phyloP scores from a whole-genome alignment of 2,797 vertebrate genomes.

The Xiphophorus birchmanni region DNA sequence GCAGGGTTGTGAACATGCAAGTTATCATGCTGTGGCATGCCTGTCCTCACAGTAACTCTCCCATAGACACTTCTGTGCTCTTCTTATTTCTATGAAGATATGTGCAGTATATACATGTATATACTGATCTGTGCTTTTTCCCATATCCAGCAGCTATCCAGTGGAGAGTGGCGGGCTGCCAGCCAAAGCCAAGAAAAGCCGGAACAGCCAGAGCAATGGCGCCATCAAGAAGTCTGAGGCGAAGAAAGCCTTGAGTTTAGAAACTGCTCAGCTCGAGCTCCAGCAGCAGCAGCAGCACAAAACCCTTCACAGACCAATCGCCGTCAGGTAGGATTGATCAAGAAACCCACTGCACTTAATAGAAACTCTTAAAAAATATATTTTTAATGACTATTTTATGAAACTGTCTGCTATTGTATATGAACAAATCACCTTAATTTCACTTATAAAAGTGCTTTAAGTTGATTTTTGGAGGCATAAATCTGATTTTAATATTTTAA shows the following conservation, averaged over 20 bases:
- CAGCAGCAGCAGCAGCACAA: conserved; percentile 56
- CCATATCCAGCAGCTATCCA: conserved; percentile 59
- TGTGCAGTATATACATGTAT: not conserved
- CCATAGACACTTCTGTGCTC: too few species aligned
- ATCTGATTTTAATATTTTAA: not conserved
- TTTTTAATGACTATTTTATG: not conserved
- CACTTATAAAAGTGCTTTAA: not conserved
- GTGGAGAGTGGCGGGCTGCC: conserved; percentile 66
- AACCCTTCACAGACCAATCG: conserved; percentile 75
- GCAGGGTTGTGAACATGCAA: not conserved
- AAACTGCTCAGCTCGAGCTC: conserved; percentile 73
- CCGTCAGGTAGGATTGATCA: conserved; percentile 66
- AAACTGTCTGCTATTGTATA: not conserved
- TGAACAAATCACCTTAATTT: not conserved
- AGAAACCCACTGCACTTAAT: not conserved
- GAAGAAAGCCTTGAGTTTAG: conserved; percentile 82
- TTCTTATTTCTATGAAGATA: not conserved
- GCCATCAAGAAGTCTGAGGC: conserved; percentile 66
- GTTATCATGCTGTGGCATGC: not conserved
- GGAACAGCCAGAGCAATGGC: conserved; percentile 65
- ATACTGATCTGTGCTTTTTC: not conserved
- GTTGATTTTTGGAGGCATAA: not conserved
- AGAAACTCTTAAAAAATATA: not conserved
- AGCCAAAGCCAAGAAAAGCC: conserved; percentile 75
- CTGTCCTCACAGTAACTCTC: not conserved